Base-by-base conservation (phyloP, 2,888 invertebrate genomes). In the Erebia palarica region DNA sequence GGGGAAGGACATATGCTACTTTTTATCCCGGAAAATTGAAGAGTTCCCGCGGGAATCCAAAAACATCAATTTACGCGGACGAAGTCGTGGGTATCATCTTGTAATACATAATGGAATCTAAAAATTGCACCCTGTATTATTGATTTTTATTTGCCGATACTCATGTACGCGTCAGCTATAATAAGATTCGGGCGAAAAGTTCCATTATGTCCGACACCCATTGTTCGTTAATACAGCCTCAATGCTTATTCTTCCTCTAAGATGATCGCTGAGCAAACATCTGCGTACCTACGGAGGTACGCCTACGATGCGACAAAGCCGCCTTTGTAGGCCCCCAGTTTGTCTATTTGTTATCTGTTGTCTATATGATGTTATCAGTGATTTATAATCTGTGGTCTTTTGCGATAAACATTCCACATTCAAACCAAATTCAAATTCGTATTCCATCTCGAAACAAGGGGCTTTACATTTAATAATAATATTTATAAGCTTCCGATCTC, bases 181-280 rank as follows among this genome's bases (percentile, higher is more conserved):
- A 90, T 86, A 89, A 85, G 86, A 89, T 88, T 87, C 85, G 82
- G 82, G 81, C 77, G 78, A 78, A 86, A 83, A 86, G 82, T 79
- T 77, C 84, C 77, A 84, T 89, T 88, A 87, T 90, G 83, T 83
- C 81, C 79, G 76, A 76, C 78, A 77, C 75, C 79, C 81, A 82
- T 88, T 87, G 86, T 86, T 78, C 82, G 78, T 77, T 84, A 87
- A 86, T 86, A 83, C 83, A 80, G 79, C 82, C 82, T 82, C 82
- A 85, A 86, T 59, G 59, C 49, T 14, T 60, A 60, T 67, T 67
- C 67, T 67, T 67, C 67, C 14, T 87, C 83, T 84, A 81, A 71
- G 71, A 74, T 78, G 78, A 79, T 81, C 80, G 69, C 74, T 81
- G 80, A 80, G 84, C 84, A 90, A 91, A 91, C 91, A 91, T 89